Percentiles rank a stretch among this genome's conserved stretches.
These are phyloP conservation scores for Laticauda colubrina DNA, from an alignment of 2,113 vertebrate genomes.

Conservation along the genomic window DNA sequence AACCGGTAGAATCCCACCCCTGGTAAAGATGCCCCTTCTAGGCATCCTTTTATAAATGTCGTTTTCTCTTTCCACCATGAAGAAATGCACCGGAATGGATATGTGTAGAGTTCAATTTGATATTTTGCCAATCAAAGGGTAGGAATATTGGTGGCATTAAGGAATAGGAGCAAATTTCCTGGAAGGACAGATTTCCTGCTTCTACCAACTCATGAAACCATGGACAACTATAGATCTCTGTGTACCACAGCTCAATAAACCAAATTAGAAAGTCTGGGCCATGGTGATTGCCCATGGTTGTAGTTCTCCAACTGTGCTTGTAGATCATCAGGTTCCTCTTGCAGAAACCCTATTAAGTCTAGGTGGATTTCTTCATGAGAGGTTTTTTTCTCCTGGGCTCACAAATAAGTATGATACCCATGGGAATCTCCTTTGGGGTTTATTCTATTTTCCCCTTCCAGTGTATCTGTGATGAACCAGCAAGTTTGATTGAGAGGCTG, in stretches of 20 bases:
- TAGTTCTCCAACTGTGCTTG: not conserved
- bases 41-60: not conserved
- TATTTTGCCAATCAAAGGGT: not conserved
- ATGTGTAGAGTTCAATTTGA: not conserved
- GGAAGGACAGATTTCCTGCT: not conserved
- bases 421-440: not conserved
- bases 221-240: constrained; percentile 8
- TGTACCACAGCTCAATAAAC: constrained; percentile 7
- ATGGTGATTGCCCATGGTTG: not conserved
- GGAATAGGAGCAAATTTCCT: too few relatives aligned
- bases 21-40: not conserved
- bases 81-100: not conserved
- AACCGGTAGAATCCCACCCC: too few relatives aligned
- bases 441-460: not conserved
- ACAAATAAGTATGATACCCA: too few relatives aligned
- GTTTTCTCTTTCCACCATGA: accelerated
- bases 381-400: too few relatives aligned
- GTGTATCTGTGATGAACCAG: not conserved
- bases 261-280: not conserved
- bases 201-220: constrained; percentile 26
- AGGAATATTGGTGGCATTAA: not conserved
- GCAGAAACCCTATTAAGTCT: not conserved
- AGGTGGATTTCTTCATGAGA: not conserved
- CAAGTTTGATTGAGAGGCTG: not conserved
- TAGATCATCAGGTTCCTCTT: not conserved